Conservation (phyloP, 2,113 vertebrate species). For the Periophthalmodon schlosseri region DNA sequence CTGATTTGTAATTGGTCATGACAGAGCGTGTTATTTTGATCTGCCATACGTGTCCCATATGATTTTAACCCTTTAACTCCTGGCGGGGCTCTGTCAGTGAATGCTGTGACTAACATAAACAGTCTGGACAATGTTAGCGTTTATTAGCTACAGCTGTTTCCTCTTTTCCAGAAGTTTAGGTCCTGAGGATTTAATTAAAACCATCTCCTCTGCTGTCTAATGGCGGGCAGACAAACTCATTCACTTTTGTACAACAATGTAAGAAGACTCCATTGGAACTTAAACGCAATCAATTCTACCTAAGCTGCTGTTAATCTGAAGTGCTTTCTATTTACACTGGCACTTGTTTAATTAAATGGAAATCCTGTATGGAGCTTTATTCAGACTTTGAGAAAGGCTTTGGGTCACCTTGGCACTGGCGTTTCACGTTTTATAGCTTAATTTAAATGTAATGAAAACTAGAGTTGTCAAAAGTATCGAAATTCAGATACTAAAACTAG, state of each 20-base stretch:
- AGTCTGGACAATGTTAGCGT: constrained; percentile 1
- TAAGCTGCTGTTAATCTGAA: no score
- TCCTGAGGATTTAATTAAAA: not conserved
- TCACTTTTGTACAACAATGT: not conserved
- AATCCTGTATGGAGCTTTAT: no score
- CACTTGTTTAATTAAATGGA: no score
- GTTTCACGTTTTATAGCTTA: no score
- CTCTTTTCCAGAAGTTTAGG: not conserved
- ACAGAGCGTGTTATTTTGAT: not conserved
- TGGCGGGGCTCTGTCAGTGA: not conserved
- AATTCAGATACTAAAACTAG: no score
- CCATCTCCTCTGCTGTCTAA: not conserved
- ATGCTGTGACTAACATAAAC: not conserved
- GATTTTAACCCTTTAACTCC: not conserved
- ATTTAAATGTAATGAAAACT: no score
- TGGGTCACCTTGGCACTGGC: no score
- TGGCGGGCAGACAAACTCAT: not conserved
- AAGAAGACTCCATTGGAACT: not conserved
- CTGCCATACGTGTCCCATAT: not conserved
- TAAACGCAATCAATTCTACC: no score
- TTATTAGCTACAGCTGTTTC: constrained; percentile 11
- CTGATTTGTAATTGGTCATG: no score
- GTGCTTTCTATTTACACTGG: no score
- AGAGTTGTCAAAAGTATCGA: no score
- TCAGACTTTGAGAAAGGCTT: no score